Percentiles rank a stretch among this genome's conserved stretches.
phyloP scores from a whole-genome alignment of 2,797 vertebrate genomes.

The Lacerta bilineata region DNA sequence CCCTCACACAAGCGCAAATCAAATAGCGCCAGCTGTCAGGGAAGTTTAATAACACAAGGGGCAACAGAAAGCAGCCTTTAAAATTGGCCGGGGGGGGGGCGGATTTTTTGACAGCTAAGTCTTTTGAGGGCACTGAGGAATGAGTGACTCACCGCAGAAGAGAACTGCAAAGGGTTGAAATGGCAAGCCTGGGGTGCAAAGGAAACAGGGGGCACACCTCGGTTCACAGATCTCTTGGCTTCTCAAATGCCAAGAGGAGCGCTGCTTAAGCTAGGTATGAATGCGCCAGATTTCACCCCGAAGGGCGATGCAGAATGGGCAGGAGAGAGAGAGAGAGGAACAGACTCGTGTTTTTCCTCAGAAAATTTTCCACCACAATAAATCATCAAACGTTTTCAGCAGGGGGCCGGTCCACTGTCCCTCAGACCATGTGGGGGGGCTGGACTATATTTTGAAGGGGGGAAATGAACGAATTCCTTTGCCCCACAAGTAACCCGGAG shows the following conservation, averaged over 20 bases:
- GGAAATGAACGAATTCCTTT: no score
- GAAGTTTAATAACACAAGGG: background rate
- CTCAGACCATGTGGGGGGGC: no score
- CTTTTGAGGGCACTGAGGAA: constrained; percentile 2
- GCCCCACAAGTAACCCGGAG: no score
- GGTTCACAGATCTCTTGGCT: background rate
- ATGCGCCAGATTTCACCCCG: background rate
- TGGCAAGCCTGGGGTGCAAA: constrained; percentile 24
- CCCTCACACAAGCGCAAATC: background rate
- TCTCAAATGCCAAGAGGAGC: constrained; percentile 14
- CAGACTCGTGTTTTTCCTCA: background rate
- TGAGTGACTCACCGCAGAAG: background rate
- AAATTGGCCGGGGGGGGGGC: constrained; percentile 8
- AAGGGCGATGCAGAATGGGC: background rate
- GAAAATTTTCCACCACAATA: no score
- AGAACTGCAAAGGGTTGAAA: constrained; percentile 1
- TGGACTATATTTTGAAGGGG: no score
- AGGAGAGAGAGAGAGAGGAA: no score
- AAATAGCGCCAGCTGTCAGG: background rate
- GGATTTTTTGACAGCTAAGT: background rate
- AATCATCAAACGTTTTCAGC: no score
- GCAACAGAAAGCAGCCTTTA: background rate
- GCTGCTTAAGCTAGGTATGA: background rate
- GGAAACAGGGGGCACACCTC: background rate
- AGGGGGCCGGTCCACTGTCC: no score